These are phyloP conservation scores for Xestia rhomboidea DNA, from an alignment of 2,888 invertebrate genomes.

Conservation along the genomic window DNA sequence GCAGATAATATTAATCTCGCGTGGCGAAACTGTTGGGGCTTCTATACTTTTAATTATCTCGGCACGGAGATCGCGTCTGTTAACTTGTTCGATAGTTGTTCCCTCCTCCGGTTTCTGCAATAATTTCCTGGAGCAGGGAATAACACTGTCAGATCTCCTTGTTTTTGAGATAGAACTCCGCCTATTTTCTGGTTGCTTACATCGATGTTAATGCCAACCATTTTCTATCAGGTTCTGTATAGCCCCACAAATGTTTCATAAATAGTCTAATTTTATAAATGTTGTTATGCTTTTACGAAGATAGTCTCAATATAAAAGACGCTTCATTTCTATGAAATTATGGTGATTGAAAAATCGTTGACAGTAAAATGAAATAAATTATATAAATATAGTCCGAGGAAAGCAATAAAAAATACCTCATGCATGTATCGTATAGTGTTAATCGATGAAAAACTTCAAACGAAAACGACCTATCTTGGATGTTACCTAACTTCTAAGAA, in stretches of 20 bases:
- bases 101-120: constrained; percentile 24
- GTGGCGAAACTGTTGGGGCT: constrained; percentile 58
- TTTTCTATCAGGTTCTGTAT: constrained; percentile 60
- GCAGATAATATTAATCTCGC: constrained; percentile 44
- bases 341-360: constrained; percentile 27
- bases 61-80: constrained; percentile 48
- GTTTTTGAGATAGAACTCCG: constrained; percentile 67
- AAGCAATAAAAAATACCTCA: constrained; percentile 46
- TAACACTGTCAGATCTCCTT: constrained; percentile 55
- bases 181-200: constrained; percentile 66
- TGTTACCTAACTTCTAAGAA: constrained; percentile 52
- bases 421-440: constrained; percentile 39
- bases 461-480: constrained; percentile 21
- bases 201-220: constrained; percentile 53
- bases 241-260: constrained; percentile 60
- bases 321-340: constrained; percentile 43
- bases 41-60: constrained; percentile 63
- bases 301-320: constrained; percentile 46
- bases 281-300: constrained; percentile 57
- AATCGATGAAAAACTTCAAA: neutral
- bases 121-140: constrained; percentile 32
- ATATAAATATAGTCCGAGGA: constrained; percentile 32
- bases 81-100: constrained; percentile 24
- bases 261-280: constrained; percentile 63
- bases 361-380: constrained; percentile 22